Conservation (phyloP, 2,888 invertebrate species). For the Euplexia lucipara region DNA sequence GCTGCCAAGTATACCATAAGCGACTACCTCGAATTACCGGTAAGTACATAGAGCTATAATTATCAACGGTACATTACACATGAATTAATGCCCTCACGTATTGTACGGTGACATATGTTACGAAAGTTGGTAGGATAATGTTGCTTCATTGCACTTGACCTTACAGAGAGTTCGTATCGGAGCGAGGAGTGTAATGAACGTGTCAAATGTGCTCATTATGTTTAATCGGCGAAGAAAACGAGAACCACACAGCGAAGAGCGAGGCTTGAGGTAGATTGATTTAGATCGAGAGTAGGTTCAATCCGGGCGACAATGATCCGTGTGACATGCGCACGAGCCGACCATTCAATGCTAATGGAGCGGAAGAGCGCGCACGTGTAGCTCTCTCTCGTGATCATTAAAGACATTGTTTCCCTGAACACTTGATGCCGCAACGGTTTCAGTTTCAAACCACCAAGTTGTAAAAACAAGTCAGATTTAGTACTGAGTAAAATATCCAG, state of each 20-base stretch:
- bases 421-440: conserved; percentile 70
- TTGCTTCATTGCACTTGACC: conserved; percentile 80
- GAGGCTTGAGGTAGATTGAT: conserved; percentile 80
- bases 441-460: conserved; percentile 65
- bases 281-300: conserved; percentile 81
- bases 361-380: conserved; percentile 85
- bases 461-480: background rate
- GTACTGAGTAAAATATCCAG: background rate
- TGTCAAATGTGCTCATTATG: conserved; percentile 85
- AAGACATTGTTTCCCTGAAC: conserved; percentile 80
- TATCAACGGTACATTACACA: conserved; percentile 57
- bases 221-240: conserved; percentile 81
- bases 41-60: conserved; percentile 87
- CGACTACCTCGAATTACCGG: conserved; percentile 93
- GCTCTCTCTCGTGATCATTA: conserved; percentile 82
- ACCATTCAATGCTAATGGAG: conserved; percentile 89
- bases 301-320: conserved; percentile 84
- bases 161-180: conserved; percentile 70
- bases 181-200: conserved; percentile 76
- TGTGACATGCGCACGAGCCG: conserved; percentile 82
- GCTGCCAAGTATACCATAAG: conserved; percentile 92
- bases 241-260: conserved; percentile 82
- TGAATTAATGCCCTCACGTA: conserved; percentile 59
- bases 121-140: conserved; percentile 72
- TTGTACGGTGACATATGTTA: conserved; percentile 67